Percentiles rank a stretch among this genome's conserved stretches.
These are phyloP conservation scores for Takifugu rubripes DNA, from an alignment of 2,797 vertebrate species.

Conservation along the genomic window DNA sequence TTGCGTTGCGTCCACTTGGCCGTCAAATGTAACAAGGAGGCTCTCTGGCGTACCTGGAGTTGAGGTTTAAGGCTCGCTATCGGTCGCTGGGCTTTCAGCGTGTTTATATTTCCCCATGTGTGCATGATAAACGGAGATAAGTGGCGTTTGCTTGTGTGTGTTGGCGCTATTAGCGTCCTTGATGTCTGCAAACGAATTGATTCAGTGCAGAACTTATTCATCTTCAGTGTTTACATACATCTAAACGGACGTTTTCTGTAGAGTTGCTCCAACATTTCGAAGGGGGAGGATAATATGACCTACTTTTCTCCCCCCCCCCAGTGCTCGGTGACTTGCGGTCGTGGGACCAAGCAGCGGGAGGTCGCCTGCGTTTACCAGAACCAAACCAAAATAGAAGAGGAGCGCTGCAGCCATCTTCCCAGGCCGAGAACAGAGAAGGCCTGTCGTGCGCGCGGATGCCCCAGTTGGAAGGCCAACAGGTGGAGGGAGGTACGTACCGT, in stretches of 20 bases:
- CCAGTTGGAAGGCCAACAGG: slow-evolving; percentile 85
- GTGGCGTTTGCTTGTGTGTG: no score
- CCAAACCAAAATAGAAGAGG: slow-evolving; percentile 76
- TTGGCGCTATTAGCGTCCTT: no score
- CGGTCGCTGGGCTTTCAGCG: background rate
- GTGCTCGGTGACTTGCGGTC: slow-evolving; percentile 94
- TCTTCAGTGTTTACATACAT: no score
- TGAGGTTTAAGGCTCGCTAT: slow-evolving; percentile 1
- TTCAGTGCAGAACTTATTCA: no score
- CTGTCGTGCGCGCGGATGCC: slow-evolving; percentile 84
- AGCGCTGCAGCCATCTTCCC: slow-evolving; percentile 78
- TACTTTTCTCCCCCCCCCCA: slow-evolving; percentile 44
- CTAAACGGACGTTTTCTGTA: no score
- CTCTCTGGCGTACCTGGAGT: background rate
- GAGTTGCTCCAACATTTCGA: no score
- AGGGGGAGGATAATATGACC: slow-evolving; percentile 6
- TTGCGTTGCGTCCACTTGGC: slow-evolving; percentile 38
- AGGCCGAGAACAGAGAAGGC: slow-evolving; percentile 81
- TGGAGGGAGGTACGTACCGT: slow-evolving; percentile 85
- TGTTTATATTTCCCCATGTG: background rate
- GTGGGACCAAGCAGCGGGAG: slow-evolving; percentile 85
- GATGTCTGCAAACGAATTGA: no score
- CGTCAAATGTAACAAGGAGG: slow-evolving; percentile 34
- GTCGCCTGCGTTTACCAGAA: slow-evolving; percentile 80
- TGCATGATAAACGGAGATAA: no score